Evolutionary conservation across 2,797 vertebrate genomes (phyloP).

Genomic region (Novumbra hubbsi): DNA sequence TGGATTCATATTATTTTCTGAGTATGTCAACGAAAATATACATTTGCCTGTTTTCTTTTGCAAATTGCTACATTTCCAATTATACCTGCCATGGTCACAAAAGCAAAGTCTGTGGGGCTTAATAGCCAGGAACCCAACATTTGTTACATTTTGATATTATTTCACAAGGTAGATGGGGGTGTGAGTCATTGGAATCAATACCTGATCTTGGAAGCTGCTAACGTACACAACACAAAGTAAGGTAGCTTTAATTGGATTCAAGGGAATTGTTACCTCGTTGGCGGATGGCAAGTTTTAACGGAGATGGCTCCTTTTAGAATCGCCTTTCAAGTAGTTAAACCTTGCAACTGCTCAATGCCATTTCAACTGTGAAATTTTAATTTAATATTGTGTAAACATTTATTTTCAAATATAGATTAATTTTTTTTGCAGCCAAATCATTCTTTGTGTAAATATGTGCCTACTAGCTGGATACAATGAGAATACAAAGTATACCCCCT

Average conservation of each 20-base stretch:
- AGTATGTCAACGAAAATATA: too few relatives aligned
- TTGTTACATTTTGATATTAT: too few relatives aligned
- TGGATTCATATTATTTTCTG: too few relatives aligned
- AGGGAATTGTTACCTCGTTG: conserved; percentile 12
- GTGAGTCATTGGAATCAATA: too few relatives aligned
- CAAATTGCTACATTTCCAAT: too few relatives aligned
- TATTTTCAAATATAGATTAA: conserved; percentile 35
- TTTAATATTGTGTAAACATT: conserved; percentile 56
- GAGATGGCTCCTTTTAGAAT: conserved; percentile 19
- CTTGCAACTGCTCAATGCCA: conserved; percentile 28
- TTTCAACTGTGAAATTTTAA: background rate
- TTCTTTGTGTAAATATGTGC: conserved; percentile 42
- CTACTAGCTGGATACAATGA: conserved; percentile 35
- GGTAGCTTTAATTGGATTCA: background rate
- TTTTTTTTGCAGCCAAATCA: conserved; percentile 32
- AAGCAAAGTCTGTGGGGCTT: too few relatives aligned
- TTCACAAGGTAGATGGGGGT: too few relatives aligned
- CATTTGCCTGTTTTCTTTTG: too few relatives aligned
- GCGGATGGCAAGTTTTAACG: background rate
- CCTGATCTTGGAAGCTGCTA: too few relatives aligned
- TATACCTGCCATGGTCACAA: too few relatives aligned
- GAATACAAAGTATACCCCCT: conserved; percentile 5
- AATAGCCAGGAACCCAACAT: too few relatives aligned
- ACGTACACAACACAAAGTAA: too few relatives aligned
- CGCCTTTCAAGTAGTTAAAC: conserved; percentile 31